Evolutionary conservation across 2,888 invertebrate species (phyloP).

Genomic region (Lathronympha strigana): DNA sequence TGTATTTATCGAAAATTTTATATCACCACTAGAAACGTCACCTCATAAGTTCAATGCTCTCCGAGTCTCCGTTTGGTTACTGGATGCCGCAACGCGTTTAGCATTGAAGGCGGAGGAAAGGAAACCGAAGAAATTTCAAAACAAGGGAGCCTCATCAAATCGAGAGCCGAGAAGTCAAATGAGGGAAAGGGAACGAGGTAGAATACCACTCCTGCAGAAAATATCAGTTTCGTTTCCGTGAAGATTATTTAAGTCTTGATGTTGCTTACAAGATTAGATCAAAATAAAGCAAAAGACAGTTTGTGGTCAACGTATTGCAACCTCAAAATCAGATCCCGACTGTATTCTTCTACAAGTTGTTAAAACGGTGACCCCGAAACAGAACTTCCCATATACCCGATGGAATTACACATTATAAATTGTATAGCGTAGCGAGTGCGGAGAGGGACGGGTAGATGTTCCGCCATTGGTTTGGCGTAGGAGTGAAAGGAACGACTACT

Average conservation of each 20-base stretch:
- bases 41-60: conserved; percentile 49
- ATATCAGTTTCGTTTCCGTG: not conserved
- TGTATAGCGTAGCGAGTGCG: conserved; percentile 18
- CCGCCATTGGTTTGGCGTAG: not conserved
- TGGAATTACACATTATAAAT: conserved; percentile 35
- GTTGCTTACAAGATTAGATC: not conserved
- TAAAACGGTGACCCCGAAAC: conserved; percentile 20
- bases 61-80: not conserved
- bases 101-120: conserved; percentile 3
- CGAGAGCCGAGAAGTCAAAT: conserved; percentile 14
- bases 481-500: conserved; percentile 25
- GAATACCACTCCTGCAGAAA: not conserved
- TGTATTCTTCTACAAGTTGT: conserved; percentile 7
- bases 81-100: conserved; percentile 3
- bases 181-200: not conserved
- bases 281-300: not conserved
- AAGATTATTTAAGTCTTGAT: not conserved
- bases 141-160: conserved; percentile 2
- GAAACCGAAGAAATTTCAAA: no score
- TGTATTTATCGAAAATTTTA: conserved; percentile 6
- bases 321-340: conserved; percentile 3
- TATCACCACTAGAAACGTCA: conserved; percentile 48
- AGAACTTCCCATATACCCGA: conserved; percentile 29
- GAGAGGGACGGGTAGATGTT: conserved; percentile 23
- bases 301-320: not conserved